Conservation (phyloP, 2,888 invertebrate genomes). For the Eremobia ochroleuca region DNA sequence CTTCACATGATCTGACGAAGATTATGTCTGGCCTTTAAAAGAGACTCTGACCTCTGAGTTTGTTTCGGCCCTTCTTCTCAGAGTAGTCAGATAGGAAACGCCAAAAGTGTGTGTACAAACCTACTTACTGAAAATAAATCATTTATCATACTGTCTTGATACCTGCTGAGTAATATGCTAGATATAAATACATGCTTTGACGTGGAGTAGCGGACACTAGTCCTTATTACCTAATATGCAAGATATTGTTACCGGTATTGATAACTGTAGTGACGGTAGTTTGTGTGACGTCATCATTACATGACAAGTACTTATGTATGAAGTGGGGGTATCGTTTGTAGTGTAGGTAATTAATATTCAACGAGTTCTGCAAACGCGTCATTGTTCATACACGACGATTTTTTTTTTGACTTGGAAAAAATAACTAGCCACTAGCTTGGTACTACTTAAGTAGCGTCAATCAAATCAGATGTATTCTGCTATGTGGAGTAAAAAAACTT, state of each 20-base stretch:
- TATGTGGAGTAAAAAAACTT: neutral
- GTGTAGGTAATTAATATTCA: slow-evolving; percentile 44
- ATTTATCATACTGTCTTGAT: neutral
- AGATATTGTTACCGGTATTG: slow-evolving; percentile 12
- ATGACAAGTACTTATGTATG: slow-evolving; percentile 9
- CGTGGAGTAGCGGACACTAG: neutral
- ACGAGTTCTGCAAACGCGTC: slow-evolving; percentile 26
- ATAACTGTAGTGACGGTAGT: slow-evolving; percentile 11
- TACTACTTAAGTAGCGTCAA: neutral
- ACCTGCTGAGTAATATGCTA: neutral
- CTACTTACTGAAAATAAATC: too few relatives aligned
- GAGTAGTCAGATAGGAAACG: too few relatives aligned
- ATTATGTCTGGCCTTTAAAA: too few relatives aligned
- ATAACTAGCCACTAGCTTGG: neutral
- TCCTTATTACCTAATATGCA: neutral
- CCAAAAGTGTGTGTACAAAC: too few relatives aligned
- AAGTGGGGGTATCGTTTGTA: slow-evolving; percentile 8
- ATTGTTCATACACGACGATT: slow-evolving; percentile 6
- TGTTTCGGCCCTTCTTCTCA: too few relatives aligned
- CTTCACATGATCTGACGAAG: too few relatives aligned
- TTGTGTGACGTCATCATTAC: slow-evolving; percentile 33
- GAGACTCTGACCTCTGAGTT: too few relatives aligned
- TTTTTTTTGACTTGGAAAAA: neutral
- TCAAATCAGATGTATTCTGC: neutral
- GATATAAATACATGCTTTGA: neutral